Percentiles rank a stretch among this genome's conserved stretches.
These are phyloP conservation scores for Ophion slaviceki DNA, from an alignment of 2,888 invertebrate species.

Conservation along the genomic window DNA sequence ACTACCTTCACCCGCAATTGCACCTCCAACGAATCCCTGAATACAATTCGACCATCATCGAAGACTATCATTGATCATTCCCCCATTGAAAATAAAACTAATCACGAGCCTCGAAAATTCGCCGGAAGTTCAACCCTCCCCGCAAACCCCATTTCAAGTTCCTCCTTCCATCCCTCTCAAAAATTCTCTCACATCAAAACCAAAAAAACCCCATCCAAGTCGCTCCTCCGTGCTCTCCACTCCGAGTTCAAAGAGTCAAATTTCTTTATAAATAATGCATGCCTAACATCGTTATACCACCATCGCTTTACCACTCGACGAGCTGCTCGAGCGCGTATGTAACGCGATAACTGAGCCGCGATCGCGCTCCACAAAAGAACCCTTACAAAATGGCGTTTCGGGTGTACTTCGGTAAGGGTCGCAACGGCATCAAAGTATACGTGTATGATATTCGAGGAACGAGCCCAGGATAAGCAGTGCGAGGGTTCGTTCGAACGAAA, in stretches of 20 bases:
- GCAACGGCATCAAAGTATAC: slow-evolving; percentile 47
- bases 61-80: too few relatives aligned
- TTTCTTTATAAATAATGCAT: slow-evolving; percentile 13
- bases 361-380: slow-evolving; percentile 40
- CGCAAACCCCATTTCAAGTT: too few relatives aligned
- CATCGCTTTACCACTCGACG: neutral
- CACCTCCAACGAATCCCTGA: too few relatives aligned
- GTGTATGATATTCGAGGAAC: slow-evolving; percentile 17
- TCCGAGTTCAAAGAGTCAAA: slow-evolving; percentile 8
- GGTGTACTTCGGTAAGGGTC: slow-evolving; percentile 60
- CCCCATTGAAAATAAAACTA: too few relatives aligned
- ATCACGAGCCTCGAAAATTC: too few relatives aligned
- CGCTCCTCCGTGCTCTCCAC: too few relatives aligned
- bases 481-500: slow-evolving; percentile 74
- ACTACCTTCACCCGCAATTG: too few relatives aligned
- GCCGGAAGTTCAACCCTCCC: too few relatives aligned
- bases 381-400: slow-evolving; percentile 80
- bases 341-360: slow-evolving; percentile 56
- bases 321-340: neutral
- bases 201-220: neutral
- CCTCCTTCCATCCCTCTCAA: too few relatives aligned
- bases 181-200: too few relatives aligned
- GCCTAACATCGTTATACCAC: neutral
- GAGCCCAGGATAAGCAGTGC: slow-evolving; percentile 53
- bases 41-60: too few relatives aligned